Evolutionary conservation across 2,888 invertebrate species (phyloP), one percentile per base, ranked within the genome.

Genomic region (Taphrorychus bicolor): DNA sequence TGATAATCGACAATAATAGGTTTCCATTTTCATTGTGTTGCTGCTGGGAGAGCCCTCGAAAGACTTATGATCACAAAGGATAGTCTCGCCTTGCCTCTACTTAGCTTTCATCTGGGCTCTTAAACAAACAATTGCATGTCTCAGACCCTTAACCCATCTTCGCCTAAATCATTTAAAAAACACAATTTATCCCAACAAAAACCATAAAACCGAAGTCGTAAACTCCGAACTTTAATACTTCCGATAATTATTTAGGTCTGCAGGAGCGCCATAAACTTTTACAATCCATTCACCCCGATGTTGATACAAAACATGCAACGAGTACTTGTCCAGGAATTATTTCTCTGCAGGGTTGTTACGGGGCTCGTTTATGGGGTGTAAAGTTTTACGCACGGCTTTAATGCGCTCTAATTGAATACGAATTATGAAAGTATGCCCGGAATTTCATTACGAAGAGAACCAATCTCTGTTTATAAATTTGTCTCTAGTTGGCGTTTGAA

Each of bases 211-310:
- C 32, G 11, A 32, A 32, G 17, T 45, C 45, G 45, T 52, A 52
- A 52, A 52, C 23, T 52, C 23, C n/a, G n/a, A 14, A 21, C 21
- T 52, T 52, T 52, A 51, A 52, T 52, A 16, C 23, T 14, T 7
- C 52, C 21, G 23, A 52, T 52, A 52, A 52, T 52, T 52, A 52
- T 52, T 22, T 22, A 52, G 49, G 17, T 49, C 49, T 49, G 18
- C 49, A 19, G 17, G 49, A 18, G 22, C 22, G 23, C 52, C 23
- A 22, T 52, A 22, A 52, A 52, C 11, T 52, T 52, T 52, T 52
- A 52, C 52, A 19, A 52, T 52, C 23, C 52, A 11, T 51, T 52
- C 45, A 17, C 45, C 16, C 32, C 32, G 11, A 32, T 32, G 32
- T 32, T 32, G 32, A 32, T 32, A 32, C 32, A 32, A 32, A 32